Evolutionary conservation across 2,888 invertebrate species (phyloP), one percentile per base, ranked within the genome.

Genomic region (Drosophila flavopinicola): DNA sequence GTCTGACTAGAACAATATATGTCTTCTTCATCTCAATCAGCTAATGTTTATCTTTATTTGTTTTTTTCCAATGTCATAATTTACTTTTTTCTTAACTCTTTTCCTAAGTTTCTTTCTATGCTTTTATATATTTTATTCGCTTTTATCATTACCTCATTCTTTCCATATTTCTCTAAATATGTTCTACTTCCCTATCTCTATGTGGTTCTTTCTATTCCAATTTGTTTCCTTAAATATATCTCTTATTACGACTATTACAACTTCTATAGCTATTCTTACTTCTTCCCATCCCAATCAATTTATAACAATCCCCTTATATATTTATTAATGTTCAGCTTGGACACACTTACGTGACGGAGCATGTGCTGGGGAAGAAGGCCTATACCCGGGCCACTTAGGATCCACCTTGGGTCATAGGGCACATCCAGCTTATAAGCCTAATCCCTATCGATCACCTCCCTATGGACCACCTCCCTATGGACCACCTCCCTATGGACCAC

Each of bases 281-380:
- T n/a, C 13, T n/a, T 3, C 2, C n/a, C n/a, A 3, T 27, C 2
- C 20, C 1, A 1, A 11, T 45, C 3, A 9, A 11, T 17, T 23
- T 17, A n/a, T n/a, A n/a, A n/a, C n/a, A n/a, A n/a, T n/a, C n/a
- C 42, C 3, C 15, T 0, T 10, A 3, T 5, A 6, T 23, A 3
- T 15, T 23, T 13, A n/a, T n/a, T n/a, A n/a, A n/a, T n/a, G n/a
- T n/a, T 11, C 4, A 72, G 75, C 48, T 9, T 73, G 72, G 72
- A 17, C 7, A 15, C 30, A 48, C n/a, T 5, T 51, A 0, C 35
- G 23, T 10, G 15, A 57, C 9, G 32, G 23, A 1, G 29, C 23
- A 0, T 73, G 72, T n/a, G 23, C 13, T 0, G 6, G 6, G 0
- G 37, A 29, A 4, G 37, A 29, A 6, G 10, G 10, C 2, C 3